Evolutionary conservation across 1,140 invertebrate genomes (phyloP), one percentile per base, ranked within the genome.

Genomic region (Aphaenogaster rudis): DNA sequence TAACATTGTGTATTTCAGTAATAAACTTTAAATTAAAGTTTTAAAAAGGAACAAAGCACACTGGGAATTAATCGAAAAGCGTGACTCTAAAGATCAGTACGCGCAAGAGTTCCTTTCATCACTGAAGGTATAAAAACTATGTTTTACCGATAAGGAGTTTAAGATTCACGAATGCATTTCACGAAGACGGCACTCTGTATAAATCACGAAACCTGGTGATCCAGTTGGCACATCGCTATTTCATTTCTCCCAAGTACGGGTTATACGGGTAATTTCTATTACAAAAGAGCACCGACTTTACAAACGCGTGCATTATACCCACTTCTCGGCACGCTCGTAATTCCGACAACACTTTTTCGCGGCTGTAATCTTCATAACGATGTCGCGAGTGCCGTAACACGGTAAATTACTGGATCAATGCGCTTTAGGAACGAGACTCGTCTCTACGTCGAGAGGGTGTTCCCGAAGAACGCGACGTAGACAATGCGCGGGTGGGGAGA

Each of bases 341-440:
- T 88, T 90, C 81, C 86, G 48, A 71, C 77, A 69, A 77, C 72
- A 86, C 79, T 91, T 87, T 89, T 91, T 89, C 82, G 59, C 80
- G 89, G 50, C 88, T 86, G 90, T 88, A 91, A 91, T 91, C 90
- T 91, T 89, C 90, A 76, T 91, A 91, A 91, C 87, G 90, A 91
- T 91, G 85, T 89, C 90, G 89, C 71, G 87, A 86, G 79, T 87
- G 89, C 63, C 85, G 77, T 91, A 91, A 91, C 90, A 88, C 72
- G 71, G 80, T 89, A 91, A 91, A 91, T 91, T 91, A 91, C 90
- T 91, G 80, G 90, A 91, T 91, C 90, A 91, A 91, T 91, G 90
- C 85, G 77, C 80, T 88, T 89, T 91, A 91, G 85, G 48, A 91
- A 85, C 67, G 59, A 28, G 69, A n/a, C 89, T 85, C 45, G 88